Percentiles rank a stretch among this genome's conserved stretches.
These are phyloP conservation scores for Danio tinwini DNA, from an alignment of 2,797 vertebrate species.

Conservation along the genomic window DNA sequence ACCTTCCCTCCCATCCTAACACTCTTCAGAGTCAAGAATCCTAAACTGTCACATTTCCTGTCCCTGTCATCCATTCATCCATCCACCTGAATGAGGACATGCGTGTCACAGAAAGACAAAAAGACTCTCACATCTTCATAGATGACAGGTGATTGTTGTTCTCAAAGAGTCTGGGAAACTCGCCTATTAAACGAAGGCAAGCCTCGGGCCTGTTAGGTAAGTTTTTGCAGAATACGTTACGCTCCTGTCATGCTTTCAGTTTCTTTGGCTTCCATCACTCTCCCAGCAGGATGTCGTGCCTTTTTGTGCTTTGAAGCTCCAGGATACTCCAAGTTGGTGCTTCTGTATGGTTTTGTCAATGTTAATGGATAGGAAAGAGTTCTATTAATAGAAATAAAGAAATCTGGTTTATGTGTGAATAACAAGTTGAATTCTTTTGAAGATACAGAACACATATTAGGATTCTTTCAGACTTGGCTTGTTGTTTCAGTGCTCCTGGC, in stretches of 20 bases:
- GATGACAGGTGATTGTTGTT: slow-evolving; percentile 35
- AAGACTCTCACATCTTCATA: slow-evolving; percentile 40
- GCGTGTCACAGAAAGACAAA: slow-evolving; percentile 15
- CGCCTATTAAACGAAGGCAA: slow-evolving; percentile 56
- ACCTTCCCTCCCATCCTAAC: slow-evolving; percentile 18
- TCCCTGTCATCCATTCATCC: slow-evolving; percentile 29
- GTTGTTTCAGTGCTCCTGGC: no score
- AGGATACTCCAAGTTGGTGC: slow-evolving; percentile 11
- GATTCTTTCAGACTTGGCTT: no score
- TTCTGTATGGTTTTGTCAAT: slow-evolving; percentile 14
- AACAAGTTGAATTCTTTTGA: slow-evolving; percentile 2
- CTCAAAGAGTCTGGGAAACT: slow-evolving; percentile 52
- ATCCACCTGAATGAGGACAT: slow-evolving; percentile 17
- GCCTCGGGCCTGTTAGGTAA: slow-evolving; percentile 42
- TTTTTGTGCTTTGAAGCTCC: slow-evolving; percentile 31
- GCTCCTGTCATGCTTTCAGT: slow-evolving; percentile 41
- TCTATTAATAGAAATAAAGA: slow-evolving; percentile 10
- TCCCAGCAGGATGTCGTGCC: slow-evolving; percentile 27
- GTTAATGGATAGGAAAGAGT: slow-evolving; percentile 22
- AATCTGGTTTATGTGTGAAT: not conserved
- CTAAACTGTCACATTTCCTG: slow-evolving; percentile 57
- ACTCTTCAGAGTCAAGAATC: slow-evolving; percentile 33
- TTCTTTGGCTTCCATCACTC: slow-evolving; percentile 41
- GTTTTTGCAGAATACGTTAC: slow-evolving; percentile 55
- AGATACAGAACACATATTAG: not conserved